phyloP scores from a whole-genome alignment of 2,797 vertebrate genomes.

The Microctenopoma lineatum region DNA sequence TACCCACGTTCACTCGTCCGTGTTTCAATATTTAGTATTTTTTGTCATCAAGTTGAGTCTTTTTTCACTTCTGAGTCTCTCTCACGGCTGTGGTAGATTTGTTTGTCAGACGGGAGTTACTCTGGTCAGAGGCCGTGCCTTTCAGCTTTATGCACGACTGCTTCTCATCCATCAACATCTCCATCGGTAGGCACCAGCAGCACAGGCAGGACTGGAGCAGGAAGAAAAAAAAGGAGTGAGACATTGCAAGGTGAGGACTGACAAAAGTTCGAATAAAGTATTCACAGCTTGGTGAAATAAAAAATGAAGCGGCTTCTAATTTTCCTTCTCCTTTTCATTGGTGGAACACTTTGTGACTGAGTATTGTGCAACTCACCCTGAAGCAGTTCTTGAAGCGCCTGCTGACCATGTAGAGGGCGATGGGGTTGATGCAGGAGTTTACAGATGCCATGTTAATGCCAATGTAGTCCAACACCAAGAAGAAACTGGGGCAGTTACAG shows the following conservation, averaged over 20 bases:
- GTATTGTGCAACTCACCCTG: slow-evolving; percentile 84
- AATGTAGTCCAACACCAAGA: slow-evolving; percentile 95
- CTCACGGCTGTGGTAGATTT: slow-evolving; percentile 90
- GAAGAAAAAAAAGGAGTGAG: not conserved
- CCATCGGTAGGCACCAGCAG: slow-evolving; percentile 93
- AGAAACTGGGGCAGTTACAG: slow-evolving; percentile 84
- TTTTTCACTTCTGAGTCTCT: slow-evolving; percentile 2
- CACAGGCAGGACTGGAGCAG: slow-evolving; percentile 90
- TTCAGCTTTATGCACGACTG: slow-evolving; percentile 95
- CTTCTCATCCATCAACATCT: slow-evolving; percentile 93
- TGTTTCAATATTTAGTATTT: slow-evolving; percentile 11
- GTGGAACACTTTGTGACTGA: not conserved
- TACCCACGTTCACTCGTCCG: slow-evolving; percentile 23
- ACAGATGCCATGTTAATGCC: slow-evolving; percentile 98
- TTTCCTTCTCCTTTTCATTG: not conserved
- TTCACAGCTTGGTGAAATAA: not conserved
- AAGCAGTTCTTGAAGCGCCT: slow-evolving; percentile 98
- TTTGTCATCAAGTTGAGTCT: not conserved
- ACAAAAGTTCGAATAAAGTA: not conserved
- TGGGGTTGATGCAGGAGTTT: slow-evolving; percentile 99
- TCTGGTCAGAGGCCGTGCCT: slow-evolving; percentile 90
- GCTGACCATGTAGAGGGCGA: slow-evolving; percentile 98
- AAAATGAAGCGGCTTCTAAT: not conserved
- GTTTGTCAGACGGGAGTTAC: slow-evolving; percentile 91
- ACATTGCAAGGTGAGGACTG: not conserved